Percentiles rank a stretch among this genome's conserved stretches.
These are phyloP conservation scores for Helostoma temminkii DNA, from an alignment of 2,797 vertebrate genomes.

Conservation along the genomic window DNA sequence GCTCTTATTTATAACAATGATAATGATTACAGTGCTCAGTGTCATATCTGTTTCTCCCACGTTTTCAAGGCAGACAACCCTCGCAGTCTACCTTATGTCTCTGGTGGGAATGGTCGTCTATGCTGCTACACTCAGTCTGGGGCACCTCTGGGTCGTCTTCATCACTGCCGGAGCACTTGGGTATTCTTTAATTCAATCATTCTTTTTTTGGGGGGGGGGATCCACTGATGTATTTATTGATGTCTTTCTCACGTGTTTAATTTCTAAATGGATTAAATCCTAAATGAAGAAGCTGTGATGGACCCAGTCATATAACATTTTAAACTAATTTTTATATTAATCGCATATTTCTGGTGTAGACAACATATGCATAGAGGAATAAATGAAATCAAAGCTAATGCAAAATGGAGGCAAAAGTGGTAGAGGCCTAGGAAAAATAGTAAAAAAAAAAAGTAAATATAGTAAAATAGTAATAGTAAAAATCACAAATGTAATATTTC, in stretches of 20 bases:
- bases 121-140: constrained; percentile 87
- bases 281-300: no score
- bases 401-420: no score
- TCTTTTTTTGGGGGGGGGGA: background rate
- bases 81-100: constrained; percentile 91
- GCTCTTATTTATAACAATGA: background rate
- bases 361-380: no score
- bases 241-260: background rate
- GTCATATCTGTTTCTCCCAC: background rate
- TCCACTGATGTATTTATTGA: background rate
- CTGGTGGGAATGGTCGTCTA: constrained; percentile 93
- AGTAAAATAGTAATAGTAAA: no score
- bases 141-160: constrained; percentile 94
- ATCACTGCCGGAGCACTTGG: constrained; percentile 88
- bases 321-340: no score
- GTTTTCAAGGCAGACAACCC: constrained; percentile 89
- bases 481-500: no score
- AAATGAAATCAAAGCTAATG: no score
- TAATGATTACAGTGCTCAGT: background rate
- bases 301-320: no score
- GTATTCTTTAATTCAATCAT: constrained; percentile 47
- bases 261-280: no score
- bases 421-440: no score
- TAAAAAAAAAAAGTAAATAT: no score
- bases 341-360: no score